phyloP scores from a whole-genome alignment of 1,140 invertebrate genomes.

The Babylonia areolata region DNA sequence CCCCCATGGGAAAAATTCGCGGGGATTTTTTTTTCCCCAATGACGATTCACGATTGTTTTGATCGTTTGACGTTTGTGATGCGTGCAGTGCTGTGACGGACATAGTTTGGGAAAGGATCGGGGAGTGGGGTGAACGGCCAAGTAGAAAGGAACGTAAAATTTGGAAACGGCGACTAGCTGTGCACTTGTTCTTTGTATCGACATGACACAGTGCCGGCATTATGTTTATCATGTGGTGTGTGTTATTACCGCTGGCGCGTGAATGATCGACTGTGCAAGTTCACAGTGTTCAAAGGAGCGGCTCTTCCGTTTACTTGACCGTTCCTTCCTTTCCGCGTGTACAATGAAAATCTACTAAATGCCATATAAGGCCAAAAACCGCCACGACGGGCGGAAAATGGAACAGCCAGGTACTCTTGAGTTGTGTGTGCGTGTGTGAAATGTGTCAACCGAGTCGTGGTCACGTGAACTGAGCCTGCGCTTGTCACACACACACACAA shows the following conservation, averaged over 20 bases:
- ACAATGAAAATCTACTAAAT: background rate
- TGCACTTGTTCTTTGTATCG: too few relatives aligned
- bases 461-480: constrained; percentile 42
- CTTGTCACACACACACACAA: constrained; percentile 22
- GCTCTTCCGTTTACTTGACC: constrained; percentile 14
- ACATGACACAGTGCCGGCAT: too few relatives aligned
- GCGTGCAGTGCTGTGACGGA: too few relatives aligned
- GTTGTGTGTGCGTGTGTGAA: constrained; percentile 17
- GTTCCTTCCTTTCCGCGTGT: background rate
- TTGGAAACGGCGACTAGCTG: too few relatives aligned
- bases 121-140: too few relatives aligned
- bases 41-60: too few relatives aligned
- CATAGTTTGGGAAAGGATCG: too few relatives aligned
- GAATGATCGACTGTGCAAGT: background rate
- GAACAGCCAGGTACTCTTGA: constrained; percentile 47
- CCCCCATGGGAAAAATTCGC: too few relatives aligned
- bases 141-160: too few relatives aligned
- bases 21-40: too few relatives aligned
- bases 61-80: too few relatives aligned
- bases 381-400: background rate
- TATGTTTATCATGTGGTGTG: too few relatives aligned
- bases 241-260: background rate
- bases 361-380: constrained; percentile 30
- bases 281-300: background rate
- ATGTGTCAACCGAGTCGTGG: constrained; percentile 21